A percentile compares a stretch with the other conserved stretches of the same genome.
Evolutionary conservation across 2,888 invertebrate genomes (phyloP).

Genomic region (Slavum lentiscoides): DNA sequence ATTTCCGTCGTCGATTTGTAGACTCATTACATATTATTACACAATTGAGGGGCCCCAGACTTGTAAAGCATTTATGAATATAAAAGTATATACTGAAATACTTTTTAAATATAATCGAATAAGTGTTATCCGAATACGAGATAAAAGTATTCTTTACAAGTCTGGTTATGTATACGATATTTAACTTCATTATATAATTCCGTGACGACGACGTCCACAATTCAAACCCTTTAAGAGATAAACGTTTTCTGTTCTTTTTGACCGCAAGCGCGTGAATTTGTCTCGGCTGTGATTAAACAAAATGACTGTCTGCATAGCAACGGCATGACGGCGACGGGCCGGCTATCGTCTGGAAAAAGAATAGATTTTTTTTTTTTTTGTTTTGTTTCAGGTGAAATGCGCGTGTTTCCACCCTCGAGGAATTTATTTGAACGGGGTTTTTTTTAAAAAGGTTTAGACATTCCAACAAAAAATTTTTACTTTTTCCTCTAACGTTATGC

Average conservation of each 20-base stretch:
- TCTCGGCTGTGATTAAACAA: slow-evolving; percentile 26
- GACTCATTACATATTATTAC: too few relatives aligned
- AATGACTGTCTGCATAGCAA: not conserved
- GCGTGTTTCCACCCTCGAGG: slow-evolving; percentile 5
- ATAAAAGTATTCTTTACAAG: too few relatives aligned
- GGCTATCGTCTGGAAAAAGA: not conserved
- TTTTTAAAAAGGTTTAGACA: slow-evolving; percentile 15
- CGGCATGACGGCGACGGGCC: slow-evolving; percentile 5
- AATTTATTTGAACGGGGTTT: slow-evolving; percentile 35
- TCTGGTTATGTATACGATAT: too few relatives aligned
- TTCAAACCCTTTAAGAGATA: too few relatives aligned
- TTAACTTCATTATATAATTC: too few relatives aligned
- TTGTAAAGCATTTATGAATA: too few relatives aligned
- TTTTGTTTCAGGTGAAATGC: slow-evolving; percentile 1
- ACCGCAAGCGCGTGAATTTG: slow-evolving; percentile 9
- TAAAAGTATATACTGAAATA: not conserved
- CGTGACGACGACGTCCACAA: too few relatives aligned
- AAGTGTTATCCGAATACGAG: not conserved
- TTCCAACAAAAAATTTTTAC: slow-evolving; percentile 13
- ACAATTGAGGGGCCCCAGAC: too few relatives aligned
- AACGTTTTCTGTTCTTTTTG: too few relatives aligned
- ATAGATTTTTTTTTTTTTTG: slow-evolving; percentile 39
- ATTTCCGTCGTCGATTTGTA: too few relatives aligned
- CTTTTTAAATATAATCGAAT: too few relatives aligned
- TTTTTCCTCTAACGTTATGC: not conserved